A percentile compares a stretch with the other conserved stretches of the same genome.
phyloP scores from a whole-genome alignment of 2,797 vertebrate species.

The Sitta carolinensis region DNA sequence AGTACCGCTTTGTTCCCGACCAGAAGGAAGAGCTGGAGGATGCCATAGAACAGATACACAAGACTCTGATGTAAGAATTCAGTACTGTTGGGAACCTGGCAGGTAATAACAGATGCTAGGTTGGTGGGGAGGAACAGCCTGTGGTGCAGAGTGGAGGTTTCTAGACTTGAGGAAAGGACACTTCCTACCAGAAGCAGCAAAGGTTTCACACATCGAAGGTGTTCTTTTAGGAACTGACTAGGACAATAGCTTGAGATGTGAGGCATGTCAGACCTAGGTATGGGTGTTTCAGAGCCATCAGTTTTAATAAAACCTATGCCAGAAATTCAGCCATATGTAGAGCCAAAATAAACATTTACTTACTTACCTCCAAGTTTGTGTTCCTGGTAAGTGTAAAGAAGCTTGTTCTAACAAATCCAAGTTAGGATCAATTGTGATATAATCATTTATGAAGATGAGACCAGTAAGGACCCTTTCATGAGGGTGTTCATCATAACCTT shows the following conservation, averaged over 20 bases:
- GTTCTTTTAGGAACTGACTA: background rate
- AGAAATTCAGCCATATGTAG: background rate
- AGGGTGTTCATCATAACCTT: background rate
- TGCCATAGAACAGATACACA: conserved; percentile 84
- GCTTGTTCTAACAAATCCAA: conserved; percentile 9
- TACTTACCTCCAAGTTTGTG: background rate
- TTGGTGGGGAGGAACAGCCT: background rate
- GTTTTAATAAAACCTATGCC: background rate
- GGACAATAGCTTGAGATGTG: background rate
- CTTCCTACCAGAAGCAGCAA: background rate
- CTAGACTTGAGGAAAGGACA: background rate
- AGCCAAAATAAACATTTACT: conserved; percentile 14
- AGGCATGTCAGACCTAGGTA: background rate
- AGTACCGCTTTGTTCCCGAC: conserved; percentile 88
- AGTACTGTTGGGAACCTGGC: background rate
- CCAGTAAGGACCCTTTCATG: background rate
- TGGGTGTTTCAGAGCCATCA: background rate
- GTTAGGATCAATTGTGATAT: background rate
- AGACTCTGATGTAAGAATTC: conserved; percentile 84
- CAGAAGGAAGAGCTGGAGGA: conserved; percentile 89
- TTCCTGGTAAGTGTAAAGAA: background rate
- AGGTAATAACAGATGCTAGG: background rate
- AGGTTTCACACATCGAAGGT: background rate
- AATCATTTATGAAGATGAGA: background rate
- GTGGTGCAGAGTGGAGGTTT: background rate